Base-by-base conservation (phyloP, 2,888 invertebrate genomes). In the Trichopria drosophilae region DNA sequence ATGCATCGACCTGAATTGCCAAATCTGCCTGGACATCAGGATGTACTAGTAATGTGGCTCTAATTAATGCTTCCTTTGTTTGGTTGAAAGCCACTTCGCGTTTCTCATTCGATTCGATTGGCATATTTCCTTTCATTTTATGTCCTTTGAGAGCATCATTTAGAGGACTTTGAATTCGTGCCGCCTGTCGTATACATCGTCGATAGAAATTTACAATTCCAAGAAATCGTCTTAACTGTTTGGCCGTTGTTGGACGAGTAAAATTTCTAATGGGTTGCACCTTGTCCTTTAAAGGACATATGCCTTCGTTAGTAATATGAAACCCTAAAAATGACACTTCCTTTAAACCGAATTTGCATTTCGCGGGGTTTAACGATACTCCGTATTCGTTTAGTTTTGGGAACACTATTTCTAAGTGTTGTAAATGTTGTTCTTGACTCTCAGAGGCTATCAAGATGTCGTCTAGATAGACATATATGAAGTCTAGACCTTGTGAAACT, bases 171-270 rank as follows among this genome's bases (percentile, higher is more conserved):
- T 72, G 73, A 2, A 55, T 40, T 10, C 59, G 9, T 2, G 74
- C 72, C 2, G 73, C 68, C 3, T 67, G 42, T 3, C 69, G 69
- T 1, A 76, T 55, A 52, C 65, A 75, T 4, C 67, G 44, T 4
- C 75, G 47, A 37, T 74, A 74, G 57, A 69, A 74, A 55, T 72
- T 76, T 1, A 72, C 5, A 63, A 72, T 69, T 1, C 72, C 73
- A 1, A 75, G 46, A 53, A 73, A 73, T 16, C 61, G 55, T 4
- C 66, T 53, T 0, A 77, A 55, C 19, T 68, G 58, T 12, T 62
- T 61, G 1, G 63, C 62, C 1, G 65, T 70, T 16, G 46, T 37
- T 2, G 72, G 73, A 37, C 51, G 51, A 4, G 61, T 51, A 24
- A 60, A 67, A 2, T 59, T 32, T 15, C 6, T 6, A 1, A 74